phyloP scores from a whole-genome alignment of 2,888 invertebrate genomes.

The Notodonta ziczac region DNA sequence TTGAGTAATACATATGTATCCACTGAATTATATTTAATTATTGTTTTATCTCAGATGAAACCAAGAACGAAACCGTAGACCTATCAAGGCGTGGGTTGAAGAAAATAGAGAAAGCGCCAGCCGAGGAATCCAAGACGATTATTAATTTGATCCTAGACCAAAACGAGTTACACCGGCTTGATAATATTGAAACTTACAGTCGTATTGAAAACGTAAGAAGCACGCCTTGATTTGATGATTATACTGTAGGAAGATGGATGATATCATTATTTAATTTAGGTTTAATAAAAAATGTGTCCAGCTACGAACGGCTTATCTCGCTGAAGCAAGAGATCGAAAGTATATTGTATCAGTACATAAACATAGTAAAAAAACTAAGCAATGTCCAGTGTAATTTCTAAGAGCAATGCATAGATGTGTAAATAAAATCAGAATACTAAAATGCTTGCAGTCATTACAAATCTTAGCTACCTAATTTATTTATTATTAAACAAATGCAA shows the following conservation, averaged over 20 bases:
- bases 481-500: too few species aligned
- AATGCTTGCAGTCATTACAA: too few species aligned
- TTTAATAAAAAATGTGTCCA: not conserved
- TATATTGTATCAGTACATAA: too few species aligned
- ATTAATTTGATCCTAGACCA: slow-evolving; percentile 91
- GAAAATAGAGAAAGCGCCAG: slow-evolving; percentile 90
- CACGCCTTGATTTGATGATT: not conserved
- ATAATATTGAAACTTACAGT: slow-evolving; percentile 93
- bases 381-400: too few species aligned
- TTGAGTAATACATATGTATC: not conserved
- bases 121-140: slow-evolving; percentile 87
- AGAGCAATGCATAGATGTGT: too few species aligned
- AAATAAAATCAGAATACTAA: too few species aligned
- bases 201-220: slow-evolving; percentile 89
- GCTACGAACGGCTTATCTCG: not conserved
- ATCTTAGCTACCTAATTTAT: too few species aligned
- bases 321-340: not conserved
- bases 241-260: slow-evolving; percentile 3
- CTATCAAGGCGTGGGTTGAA: slow-evolving; percentile 91
- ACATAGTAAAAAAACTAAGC: too few species aligned
- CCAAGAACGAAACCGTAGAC: slow-evolving; percentile 86
- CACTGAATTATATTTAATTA: slow-evolving; percentile 7
- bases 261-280: slow-evolving; percentile 6
- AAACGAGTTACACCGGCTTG: slow-evolving; percentile 94
- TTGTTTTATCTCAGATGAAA: slow-evolving; percentile 43